Conservation (phyloP, 2,113 vertebrate genomes). For the Pterocles burchelli region DNA sequence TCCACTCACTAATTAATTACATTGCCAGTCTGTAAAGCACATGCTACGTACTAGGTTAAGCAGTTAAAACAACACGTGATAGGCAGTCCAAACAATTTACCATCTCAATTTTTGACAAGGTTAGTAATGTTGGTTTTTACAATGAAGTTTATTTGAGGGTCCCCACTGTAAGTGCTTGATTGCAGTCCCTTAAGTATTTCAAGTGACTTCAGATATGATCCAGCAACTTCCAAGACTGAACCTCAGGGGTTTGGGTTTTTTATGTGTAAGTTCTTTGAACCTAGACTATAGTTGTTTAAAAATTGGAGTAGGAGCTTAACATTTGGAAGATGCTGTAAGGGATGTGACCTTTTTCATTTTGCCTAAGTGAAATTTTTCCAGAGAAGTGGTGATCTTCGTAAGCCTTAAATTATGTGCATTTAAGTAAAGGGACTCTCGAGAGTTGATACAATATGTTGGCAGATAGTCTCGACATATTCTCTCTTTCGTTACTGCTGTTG, state of each 20-base stretch:
- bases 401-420: neutral
- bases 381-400: neutral
- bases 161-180: neutral
- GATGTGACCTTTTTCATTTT: neutral
- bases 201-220: neutral
- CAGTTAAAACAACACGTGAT: neutral
- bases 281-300: neutral
- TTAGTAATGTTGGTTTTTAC: neutral
- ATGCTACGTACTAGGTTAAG: neutral
- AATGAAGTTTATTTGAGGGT: neutral
- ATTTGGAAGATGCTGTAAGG: neutral
- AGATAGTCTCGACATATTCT: neutral
- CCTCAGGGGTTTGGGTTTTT: neutral
- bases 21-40: neutral
- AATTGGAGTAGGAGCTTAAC: neutral
- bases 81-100: neutral
- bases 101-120: neutral
- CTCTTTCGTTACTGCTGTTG: neutral
- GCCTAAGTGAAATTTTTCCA: neutral
- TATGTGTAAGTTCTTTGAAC: neutral
- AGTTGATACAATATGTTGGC: neutral
- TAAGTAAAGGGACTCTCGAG: neutral
- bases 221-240: neutral
- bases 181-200: neutral
- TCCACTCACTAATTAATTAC: neutral